Evolutionary conservation across 2,797 vertebrate genomes (phyloP), one percentile per base, ranked within the genome.

Genomic region (Ptychadena robeensis): DNA sequence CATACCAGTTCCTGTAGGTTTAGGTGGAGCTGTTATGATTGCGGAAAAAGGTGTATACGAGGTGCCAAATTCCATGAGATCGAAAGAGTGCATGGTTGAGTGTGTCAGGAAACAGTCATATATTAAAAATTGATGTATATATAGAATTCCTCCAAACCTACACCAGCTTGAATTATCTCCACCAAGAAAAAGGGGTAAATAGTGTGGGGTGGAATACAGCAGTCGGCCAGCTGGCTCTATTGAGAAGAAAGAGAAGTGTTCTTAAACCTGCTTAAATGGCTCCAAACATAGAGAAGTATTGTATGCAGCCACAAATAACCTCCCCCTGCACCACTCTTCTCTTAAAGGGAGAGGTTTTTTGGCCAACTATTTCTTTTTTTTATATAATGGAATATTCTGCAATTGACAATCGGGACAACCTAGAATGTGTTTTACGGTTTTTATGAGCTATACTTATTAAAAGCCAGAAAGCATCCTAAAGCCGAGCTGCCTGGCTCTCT

Each of bases 31-130:
- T 25, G 67, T 32, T 12, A 28, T 25, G 67, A 40, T 38, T 37
- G 35, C 27, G 32, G 25, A 28, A 61, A 61, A 61, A 61, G 59
- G 59, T 61, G 59, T 28, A 61, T 61, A 61, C 4, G 59, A 68
- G 67, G 67, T 38, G 67, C 35, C 25, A 63, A 37, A 74, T 74
- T 27, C 57, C 40, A 53, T 59, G 18, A n/a, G 14, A n/a, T 37
- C 1, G 9, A 73, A 37, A 25, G 32, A 25, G 11, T 37, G 11
- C 53, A 61, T 59, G 48, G n/a, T n/a, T 61, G 25, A 48, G 11
- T 14, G 9, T 37, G 31, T 34, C 65, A 67, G 65, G 31, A 67
- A 67, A 40, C 65, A 9, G 75, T 63, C 32, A 27, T 61, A 69
- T 30, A 70, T 61, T 61, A 9, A 61, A 61, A 27, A 61, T 27